These are phyloP conservation scores for Pygoscelis antarcticus DNA, from an alignment of 2,113 vertebrate species.

Conservation along the genomic window DNA sequence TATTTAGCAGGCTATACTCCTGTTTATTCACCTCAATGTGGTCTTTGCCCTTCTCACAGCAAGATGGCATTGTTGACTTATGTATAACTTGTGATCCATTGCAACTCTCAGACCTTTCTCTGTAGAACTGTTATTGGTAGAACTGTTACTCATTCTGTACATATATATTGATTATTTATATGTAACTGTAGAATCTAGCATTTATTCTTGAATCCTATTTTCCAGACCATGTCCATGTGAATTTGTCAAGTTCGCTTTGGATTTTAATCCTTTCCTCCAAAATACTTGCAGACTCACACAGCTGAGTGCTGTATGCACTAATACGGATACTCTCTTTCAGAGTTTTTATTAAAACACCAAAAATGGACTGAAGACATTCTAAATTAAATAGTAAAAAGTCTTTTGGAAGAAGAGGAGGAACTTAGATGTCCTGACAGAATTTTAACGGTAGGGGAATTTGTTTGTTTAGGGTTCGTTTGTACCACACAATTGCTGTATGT, in stretches of 20 bases:
- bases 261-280: background rate
- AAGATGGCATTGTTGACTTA: slow-evolving; percentile 58
- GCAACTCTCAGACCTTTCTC: background rate
- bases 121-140: background rate
- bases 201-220: background rate
- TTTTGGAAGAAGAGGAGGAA: background rate
- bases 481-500: background rate
- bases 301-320: background rate
- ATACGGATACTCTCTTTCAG: background rate
- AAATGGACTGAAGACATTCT: background rate
- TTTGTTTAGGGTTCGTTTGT: background rate
- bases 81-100: background rate
- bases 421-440: background rate
- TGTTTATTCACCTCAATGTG: background rate
- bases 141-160: background rate
- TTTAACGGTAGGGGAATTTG: background rate
- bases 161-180: background rate
- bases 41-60: slow-evolving; percentile 39
- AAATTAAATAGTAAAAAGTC: background rate
- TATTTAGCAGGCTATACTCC: background rate
- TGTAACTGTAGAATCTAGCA: background rate
- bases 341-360: background rate
- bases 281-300: background rate
- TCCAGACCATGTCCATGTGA: background rate
- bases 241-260: background rate